Conservation (phyloP, 2,797 vertebrate species). For the Aphelocoma californica region DNA sequence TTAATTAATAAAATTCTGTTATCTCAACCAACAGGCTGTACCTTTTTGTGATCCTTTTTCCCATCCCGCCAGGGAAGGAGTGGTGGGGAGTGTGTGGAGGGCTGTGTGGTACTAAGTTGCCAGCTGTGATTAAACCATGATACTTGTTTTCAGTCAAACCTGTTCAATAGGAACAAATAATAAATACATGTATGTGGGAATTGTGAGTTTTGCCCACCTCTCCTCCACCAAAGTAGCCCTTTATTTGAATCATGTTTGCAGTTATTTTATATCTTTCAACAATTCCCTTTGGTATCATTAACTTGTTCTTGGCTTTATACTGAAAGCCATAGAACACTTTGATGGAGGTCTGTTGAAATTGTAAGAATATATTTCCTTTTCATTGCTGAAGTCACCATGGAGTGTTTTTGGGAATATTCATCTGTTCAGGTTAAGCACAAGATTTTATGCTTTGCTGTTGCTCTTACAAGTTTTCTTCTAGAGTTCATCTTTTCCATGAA, state of each 20-base stretch:
- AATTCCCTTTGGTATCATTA: neutral
- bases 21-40: neutral
- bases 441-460: slow-evolving; percentile 1
- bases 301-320: neutral
- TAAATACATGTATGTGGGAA: neutral
- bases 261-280: neutral
- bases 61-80: neutral
- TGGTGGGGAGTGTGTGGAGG: no score
- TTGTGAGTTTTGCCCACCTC: neutral
- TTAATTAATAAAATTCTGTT: neutral
- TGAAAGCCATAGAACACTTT: neutral
- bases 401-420: neutral
- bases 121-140: neutral
- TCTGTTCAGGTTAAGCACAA: neutral
- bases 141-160: neutral
- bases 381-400: neutral
- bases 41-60: neutral
- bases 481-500: neutral
- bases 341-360: neutral
- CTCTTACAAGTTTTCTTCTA: neutral
- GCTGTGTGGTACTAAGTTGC: neutral
- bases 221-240: neutral
- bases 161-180: neutral
- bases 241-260: neutral
- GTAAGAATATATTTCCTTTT: neutral